A percentile compares a stretch with the other conserved stretches of the same genome.
phyloP scores from a whole-genome alignment of 2,113 vertebrate genomes.

The Chlamydotis undulata region DNA sequence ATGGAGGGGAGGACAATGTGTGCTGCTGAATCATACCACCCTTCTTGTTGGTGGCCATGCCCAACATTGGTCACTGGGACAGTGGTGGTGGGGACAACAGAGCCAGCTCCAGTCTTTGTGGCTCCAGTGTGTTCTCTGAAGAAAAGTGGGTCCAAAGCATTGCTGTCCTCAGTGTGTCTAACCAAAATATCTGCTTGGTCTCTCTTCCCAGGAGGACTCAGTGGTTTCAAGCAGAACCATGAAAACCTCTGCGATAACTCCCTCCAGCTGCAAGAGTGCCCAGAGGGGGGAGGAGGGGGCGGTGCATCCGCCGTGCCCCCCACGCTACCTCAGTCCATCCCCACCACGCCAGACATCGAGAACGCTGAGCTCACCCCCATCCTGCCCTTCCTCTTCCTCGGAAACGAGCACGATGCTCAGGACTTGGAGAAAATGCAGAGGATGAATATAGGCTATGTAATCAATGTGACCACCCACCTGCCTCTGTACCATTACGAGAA shows the following conservation, averaged over 20 bases:
- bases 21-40: neutral
- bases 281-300: conserved; percentile 79
- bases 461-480: conserved; percentile 97
- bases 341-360: conserved; percentile 95
- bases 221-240: conserved; percentile 91
- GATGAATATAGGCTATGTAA: conserved; percentile 90
- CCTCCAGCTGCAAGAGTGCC: conserved; percentile 91
- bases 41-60: rapidly evolving
- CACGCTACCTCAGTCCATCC: conserved; percentile 89
- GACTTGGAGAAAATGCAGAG: conserved; percentile 91
- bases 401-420: conserved; percentile 94
- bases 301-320: conserved; percentile 77
- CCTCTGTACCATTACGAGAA: conserved; percentile 96
- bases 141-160: neutral
- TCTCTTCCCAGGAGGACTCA: conserved; percentile 87
- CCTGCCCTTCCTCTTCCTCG: conserved; percentile 94
- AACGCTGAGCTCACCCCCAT: conserved; percentile 95
- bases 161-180: neutral
- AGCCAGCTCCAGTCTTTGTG: neutral
- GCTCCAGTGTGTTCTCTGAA: neutral
- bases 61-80: rapidly evolving
- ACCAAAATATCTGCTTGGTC: neutral
- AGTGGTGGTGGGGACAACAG: neutral
- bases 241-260: conserved; percentile 97
- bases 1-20: rapidly evolving